Conservation (phyloP, 2,113 vertebrate genomes). For the human (Homo sapiens) region GRCh38 chr20:2328501-2329000, state of each 20-base stretch:
- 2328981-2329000: neutral
- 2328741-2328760: neutral
- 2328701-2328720: neutral
- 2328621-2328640: neutral
- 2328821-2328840: neutral
- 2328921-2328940: neutral
- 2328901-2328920: neutral
- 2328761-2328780: neutral
- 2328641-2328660: neutral
- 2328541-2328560: neutral
- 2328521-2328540: neutral
- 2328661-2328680: neutral
- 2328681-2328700: neutral
- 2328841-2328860: neutral
- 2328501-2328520: neutral
- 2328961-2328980: neutral
- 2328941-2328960: neutral
- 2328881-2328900: rapidly evolving
- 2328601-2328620: neutral
- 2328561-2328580: neutral
- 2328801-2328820: neutral
- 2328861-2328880: neutral
- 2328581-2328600: neutral
- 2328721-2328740: neutral
- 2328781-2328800: neutral